Base-by-base conservation (phyloP, 2,888 invertebrate genomes). In the Globia sparganii region DNA sequence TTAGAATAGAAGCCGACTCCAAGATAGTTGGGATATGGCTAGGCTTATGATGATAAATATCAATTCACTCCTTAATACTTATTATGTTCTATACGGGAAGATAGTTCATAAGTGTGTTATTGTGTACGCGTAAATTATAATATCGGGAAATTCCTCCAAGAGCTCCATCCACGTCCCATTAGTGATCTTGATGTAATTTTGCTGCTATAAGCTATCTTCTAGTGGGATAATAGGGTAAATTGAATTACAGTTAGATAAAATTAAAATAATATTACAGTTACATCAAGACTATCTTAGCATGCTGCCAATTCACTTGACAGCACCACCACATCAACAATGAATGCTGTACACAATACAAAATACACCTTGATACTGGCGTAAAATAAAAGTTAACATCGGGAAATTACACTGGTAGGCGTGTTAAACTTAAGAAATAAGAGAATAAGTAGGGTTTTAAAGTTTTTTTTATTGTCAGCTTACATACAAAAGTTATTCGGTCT, bases 401-500 rank as follows among this genome's bases (percentile, higher is more conserved):
- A 67, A 79, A 58, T 34, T 21, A 40, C 9, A 49, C 1, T 25
- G 13, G 18, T 31, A 53, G 18, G 6, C 11, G 1, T 49, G 13
- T 25, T 28, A 21, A n/a, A 6, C n/a, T 15, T 59, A 25, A 25
- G 62, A 89, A 90, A 90, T 84, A 83, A 90, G 73, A 90, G 75
- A 86, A 34, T 73, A n/a, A 46, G n/a, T 72, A 80, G 69, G 83
- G 74, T 84, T 94, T 94, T 94, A 90, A 3, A 46, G 58, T 0
- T 77, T 85, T 90, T 93, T 95, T 95, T 94, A 95, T 94, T 96
- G 83, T 88, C 87, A 91, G 90, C 94, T 95, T 95, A 96, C 92
- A 94, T 92, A 92, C 87, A 92, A 94, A 91, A 94, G 90, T 98
- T 98, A 98, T 97, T 98, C 98, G 86, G 98, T 94, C 96, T 98